These are phyloP conservation scores for Nymphalis c-album DNA, from an alignment of 2,888 invertebrate species.

Conservation along the genomic window DNA sequence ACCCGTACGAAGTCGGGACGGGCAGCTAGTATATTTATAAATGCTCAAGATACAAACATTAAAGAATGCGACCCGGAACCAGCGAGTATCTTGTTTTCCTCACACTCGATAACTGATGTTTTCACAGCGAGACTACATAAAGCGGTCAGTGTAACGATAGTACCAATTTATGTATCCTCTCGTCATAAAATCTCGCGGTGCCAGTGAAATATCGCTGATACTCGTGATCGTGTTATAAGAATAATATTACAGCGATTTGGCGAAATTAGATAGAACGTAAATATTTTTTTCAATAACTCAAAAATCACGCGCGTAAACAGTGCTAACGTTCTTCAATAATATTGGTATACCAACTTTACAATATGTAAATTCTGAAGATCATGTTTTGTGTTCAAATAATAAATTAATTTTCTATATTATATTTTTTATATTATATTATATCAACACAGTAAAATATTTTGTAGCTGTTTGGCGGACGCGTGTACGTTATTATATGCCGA, in stretches of 20 bases:
- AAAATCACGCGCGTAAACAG: too few relatives aligned
- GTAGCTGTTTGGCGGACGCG: too few relatives aligned
- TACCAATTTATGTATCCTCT: slow-evolving; percentile 27
- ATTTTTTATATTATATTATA: too few relatives aligned
- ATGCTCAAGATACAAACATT: not conserved
- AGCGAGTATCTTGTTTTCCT: not conserved
- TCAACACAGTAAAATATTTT: too few relatives aligned
- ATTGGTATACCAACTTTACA: too few relatives aligned
- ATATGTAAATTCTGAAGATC: too few relatives aligned
- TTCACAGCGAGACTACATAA: slow-evolving; percentile 7
- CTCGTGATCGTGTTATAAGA: not conserved
- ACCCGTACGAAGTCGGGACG: too few relatives aligned
- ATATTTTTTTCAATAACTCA: not conserved
- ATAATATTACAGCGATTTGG: slow-evolving; percentile 1
- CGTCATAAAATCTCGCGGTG: slow-evolving; percentile 21
- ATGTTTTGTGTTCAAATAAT: too few relatives aligned
- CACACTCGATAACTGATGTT: not conserved
- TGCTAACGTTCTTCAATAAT: too few relatives aligned
- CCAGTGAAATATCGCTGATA: slow-evolving; percentile 7
- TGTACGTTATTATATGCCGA: too few relatives aligned
- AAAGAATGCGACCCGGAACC: not conserved
- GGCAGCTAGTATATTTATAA: not conserved
- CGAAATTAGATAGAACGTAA: not conserved
- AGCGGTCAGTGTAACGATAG: slow-evolving; percentile 22
- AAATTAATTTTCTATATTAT: too few relatives aligned